phyloP scores from a whole-genome alignment of 2,797 vertebrate genomes.

The Alcedo quadribrachys region DNA sequence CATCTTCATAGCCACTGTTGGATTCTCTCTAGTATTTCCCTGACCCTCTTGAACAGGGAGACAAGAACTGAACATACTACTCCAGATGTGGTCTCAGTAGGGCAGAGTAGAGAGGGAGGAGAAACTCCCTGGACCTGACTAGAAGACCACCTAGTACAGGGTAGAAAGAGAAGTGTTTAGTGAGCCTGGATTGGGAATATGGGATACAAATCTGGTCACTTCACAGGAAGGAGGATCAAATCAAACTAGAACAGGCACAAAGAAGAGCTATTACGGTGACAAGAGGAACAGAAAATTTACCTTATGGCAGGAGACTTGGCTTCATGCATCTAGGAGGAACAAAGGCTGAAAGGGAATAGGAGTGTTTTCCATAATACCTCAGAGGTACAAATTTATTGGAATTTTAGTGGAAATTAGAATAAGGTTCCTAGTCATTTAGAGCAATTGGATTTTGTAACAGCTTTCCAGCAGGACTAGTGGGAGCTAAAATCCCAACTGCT shows the following conservation, averaged over 20 bases:
- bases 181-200: neutral
- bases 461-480: neutral
- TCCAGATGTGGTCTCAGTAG: no score
- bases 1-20: no score
- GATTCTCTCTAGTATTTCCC: no score
- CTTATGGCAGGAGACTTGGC: neutral
- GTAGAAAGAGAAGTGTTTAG: neutral
- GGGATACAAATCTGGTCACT: neutral
- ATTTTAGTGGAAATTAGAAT: conserved; percentile 25
- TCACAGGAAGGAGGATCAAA: neutral
- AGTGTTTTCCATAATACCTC: neutral
- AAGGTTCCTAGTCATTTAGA: conserved; percentile 10
- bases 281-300: neutral
- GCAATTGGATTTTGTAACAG: conserved; percentile 2
- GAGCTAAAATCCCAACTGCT: conserved; percentile 9
- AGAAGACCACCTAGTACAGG: neutral
- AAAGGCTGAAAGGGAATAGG: conserved; percentile 30
- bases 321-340: neutral
- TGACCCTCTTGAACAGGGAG: no score
- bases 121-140: no score
- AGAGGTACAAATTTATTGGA: neutral
- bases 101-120: no score
- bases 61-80: no score
- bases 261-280: neutral
- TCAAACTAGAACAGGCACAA: neutral